Evolutionary conservation across 2,113 vertebrate species (phyloP), one percentile per base, ranked within the genome.

Genomic region (Salvelinus sp.): DNA sequence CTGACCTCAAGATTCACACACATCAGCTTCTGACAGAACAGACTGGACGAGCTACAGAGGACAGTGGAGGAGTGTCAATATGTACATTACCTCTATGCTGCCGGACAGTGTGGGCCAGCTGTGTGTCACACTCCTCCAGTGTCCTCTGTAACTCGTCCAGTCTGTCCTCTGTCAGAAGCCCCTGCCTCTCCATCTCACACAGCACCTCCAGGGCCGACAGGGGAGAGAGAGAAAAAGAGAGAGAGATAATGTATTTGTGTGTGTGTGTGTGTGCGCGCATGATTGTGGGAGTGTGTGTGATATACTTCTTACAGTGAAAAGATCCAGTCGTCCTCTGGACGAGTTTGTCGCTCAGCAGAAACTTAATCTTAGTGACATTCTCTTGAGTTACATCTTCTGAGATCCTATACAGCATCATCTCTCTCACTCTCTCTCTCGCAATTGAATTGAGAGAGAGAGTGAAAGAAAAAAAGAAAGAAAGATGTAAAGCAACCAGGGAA

Each of bases 1-100:
- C 95, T 95, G 73, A 96, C 93, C 44, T 90, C 92, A 13, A 57
- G 70, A 85, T 96, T 96, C 69, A 96, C 95, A 0, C 85, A 86
- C 4, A 94, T 96, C 76, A 96, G 88, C 75, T 95, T 95, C 70
- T 6, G 91, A 90, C n/a, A 94, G 89, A 38, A 96, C 89, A 60
- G 30, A 33, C 30, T 33, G 30, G 30, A 33, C 5, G 5, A 33
- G 30, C 94, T 95, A 60, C 28, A 9, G 13, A 62, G 30, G 3
- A 28, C 20, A 25, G 14, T 28, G 5, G 27, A 58, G 30, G 5
- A 33, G 5, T 66, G 6, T 27, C 23, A n/a, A 20, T n/a, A 23
- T 57, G 4, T 79, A 88, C 89, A 4, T 6, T 33, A 33, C 68
- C 2, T 9, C 0, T 82, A 76, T 80, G 73, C 0, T 1, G 0